A percentile compares a stretch with the other conserved stretches of the same genome.
Evolutionary conservation across 2,888 invertebrate genomes (phyloP).

Genomic region (Lithodes maja): DNA sequence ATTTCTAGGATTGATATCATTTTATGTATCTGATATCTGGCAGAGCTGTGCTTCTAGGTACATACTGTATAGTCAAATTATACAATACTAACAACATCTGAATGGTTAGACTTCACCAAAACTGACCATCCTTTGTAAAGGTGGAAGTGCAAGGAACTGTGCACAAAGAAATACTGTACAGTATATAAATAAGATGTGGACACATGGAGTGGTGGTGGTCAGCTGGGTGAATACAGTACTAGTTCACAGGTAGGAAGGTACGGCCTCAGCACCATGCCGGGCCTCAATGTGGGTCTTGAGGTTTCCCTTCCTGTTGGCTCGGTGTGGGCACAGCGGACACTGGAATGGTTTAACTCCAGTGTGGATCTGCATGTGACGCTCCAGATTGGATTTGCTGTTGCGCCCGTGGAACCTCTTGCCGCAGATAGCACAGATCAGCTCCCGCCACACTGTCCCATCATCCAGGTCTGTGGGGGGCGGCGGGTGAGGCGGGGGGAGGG

Average conservation of each 20-base stretch:
- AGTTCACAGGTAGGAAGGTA: conserved; percentile 40
- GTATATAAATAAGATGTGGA: too few species aligned
- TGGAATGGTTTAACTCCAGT: conserved; percentile 63
- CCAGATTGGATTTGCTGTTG: conserved; percentile 64
- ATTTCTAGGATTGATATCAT: too few species aligned
- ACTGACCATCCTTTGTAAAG: too few species aligned
- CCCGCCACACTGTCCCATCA: conserved; percentile 15
- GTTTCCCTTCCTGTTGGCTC: conserved; percentile 66
- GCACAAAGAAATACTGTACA: too few species aligned
- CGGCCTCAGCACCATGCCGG: conserved; percentile 49
- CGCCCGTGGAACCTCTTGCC: conserved; percentile 63
- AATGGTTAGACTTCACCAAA: too few species aligned
- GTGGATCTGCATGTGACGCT: conserved; percentile 65
- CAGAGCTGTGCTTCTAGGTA: too few species aligned
- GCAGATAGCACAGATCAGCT: conserved; percentile 53
- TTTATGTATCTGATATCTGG: too few species aligned
- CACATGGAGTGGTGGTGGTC: too few species aligned
- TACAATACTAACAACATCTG: too few species aligned
- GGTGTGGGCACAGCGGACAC: conserved; percentile 64
- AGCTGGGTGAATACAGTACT: neutral
- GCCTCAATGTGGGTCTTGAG: conserved; percentile 62
- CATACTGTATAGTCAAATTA: too few species aligned
- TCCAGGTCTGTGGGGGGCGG: conserved; percentile 5
- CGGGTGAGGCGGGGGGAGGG: conserved; percentile 24
- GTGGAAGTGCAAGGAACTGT: too few species aligned